Percentiles rank a stretch among this genome's conserved stretches.
phyloP scores from a whole-genome alignment of 1,140 invertebrate species.

The Planococcus citri region DNA sequence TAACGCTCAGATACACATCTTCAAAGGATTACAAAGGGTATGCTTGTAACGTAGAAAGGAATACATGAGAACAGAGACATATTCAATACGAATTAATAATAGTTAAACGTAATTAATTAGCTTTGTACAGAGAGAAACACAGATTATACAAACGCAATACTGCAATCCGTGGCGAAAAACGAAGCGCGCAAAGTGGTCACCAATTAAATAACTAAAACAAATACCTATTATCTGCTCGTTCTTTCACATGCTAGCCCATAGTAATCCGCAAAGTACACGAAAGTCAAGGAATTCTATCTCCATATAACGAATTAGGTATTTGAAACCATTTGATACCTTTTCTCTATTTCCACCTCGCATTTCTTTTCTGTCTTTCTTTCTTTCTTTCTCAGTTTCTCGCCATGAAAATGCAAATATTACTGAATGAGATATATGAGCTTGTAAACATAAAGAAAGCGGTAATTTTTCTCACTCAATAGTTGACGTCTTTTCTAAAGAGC shows the following conservation, averaged over 20 bases:
- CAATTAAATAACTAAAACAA: neutral
- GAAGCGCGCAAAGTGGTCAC: neutral
- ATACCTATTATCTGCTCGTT: too few species aligned
- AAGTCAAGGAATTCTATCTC: too few species aligned
- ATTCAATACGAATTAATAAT: neutral
- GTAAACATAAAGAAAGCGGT: slow-evolving; percentile 6
- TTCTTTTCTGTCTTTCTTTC: too few species aligned
- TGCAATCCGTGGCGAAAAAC: neutral
- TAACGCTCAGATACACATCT: slow-evolving; percentile 6
- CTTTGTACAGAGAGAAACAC: neutral
- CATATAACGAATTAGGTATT: too few species aligned
- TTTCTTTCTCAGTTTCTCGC: too few species aligned
- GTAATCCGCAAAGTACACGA: too few species aligned
- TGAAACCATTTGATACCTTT: neutral
- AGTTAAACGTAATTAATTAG: neutral
- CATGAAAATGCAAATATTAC: slow-evolving; percentile 7
- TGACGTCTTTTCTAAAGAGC: slow-evolving; percentile 6
- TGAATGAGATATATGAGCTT: slow-evolving; percentile 7
- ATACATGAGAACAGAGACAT: neutral
- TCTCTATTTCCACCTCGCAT: neutral
- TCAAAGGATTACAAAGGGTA: slow-evolving; percentile 2
- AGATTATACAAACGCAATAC: neutral
- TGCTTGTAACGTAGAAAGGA: neutral
- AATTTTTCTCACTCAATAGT: neutral
- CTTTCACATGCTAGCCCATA: too few species aligned